phyloP scores from a whole-genome alignment of 1,140 invertebrate genomes.

The Polypedilum pembai region DNA sequence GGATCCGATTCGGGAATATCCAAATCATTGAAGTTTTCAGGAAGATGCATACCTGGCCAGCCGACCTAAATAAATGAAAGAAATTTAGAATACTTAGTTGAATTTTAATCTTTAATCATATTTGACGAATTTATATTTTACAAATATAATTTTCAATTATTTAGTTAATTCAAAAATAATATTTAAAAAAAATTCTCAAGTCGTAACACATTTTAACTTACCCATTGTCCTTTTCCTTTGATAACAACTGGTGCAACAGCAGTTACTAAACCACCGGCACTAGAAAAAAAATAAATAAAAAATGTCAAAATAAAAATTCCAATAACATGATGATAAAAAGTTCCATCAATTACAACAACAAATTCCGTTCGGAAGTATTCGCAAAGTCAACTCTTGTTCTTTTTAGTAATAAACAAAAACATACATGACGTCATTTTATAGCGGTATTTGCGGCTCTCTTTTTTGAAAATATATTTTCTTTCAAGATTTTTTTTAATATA shows the following conservation, averaged over 20 bases:
- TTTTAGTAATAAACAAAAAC: neutral
- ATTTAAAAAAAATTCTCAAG: no score
- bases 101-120: no score
- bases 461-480: neutral
- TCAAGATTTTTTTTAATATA: neutral
- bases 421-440: neutral
- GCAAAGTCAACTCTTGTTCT: neutral
- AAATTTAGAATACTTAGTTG: no score
- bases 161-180: no score
- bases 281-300: neutral
- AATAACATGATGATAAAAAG: neutral
- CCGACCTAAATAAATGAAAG: slow-evolving; percentile 55
- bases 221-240: slow-evolving; percentile 71
- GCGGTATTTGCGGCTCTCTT: neutral
- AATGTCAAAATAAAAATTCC: neutral
- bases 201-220: no score
- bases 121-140: no score
- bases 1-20: slow-evolving; percentile 78
- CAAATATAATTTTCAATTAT: no score
- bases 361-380: neutral
- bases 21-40: slow-evolving; percentile 58
- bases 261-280: slow-evolving; percentile 44
- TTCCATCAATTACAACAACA: no score
- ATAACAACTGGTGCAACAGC: slow-evolving; percentile 84
- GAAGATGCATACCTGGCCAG: slow-evolving; percentile 75